Base-by-base conservation (phyloP, 2,113 vertebrate genomes). In the Mixornis gularis region DNA sequence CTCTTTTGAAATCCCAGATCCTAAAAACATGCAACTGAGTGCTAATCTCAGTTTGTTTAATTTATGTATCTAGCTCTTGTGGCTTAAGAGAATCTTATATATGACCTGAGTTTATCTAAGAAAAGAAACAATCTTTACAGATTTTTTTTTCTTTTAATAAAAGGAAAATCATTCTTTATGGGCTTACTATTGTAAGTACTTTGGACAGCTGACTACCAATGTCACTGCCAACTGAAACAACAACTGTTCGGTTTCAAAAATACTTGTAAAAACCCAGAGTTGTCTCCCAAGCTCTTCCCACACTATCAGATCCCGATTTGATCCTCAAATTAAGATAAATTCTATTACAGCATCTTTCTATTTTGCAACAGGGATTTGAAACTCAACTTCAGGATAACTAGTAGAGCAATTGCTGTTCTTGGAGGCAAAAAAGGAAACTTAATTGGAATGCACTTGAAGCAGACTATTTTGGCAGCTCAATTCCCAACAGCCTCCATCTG, bases 221-320 rank as follows among this genome's bases (percentile, higher is more conserved):
- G n/a, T 43, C 80, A 48, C 52, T 86, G 93, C 91, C 94, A 96
- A 96, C 26, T 73, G 92, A 95, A 95, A 95, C 40, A 96, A 80
- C 25, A 82, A 78, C 44, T 13, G 29, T 19, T 79, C 59, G 12
- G 24, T 76, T 92, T 89, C 36, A 64, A 82, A 92, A 92, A 85
- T 59, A 88, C 82, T 79, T 59, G 43, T 40, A 85, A 95, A 91
- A 85, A 26, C 38, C 68, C 41, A 70, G 40, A 90, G 41, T n/a
- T 3, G 0, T 46, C 56, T 83, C 64, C 56, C 52, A 81, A 92
- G 56, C 36, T 85, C 66, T 79, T 71, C 65, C 34, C n/a, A 21
- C 36, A 32, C 56, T 40, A 94, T 79, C 60, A 83, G 68, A 94
- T 79, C 60, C 64, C 2, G 2, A n/a, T 85, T 94, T 87, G 91